Base-by-base conservation (phyloP, 2,888 invertebrate species). In the Chouioia cunea region DNA sequence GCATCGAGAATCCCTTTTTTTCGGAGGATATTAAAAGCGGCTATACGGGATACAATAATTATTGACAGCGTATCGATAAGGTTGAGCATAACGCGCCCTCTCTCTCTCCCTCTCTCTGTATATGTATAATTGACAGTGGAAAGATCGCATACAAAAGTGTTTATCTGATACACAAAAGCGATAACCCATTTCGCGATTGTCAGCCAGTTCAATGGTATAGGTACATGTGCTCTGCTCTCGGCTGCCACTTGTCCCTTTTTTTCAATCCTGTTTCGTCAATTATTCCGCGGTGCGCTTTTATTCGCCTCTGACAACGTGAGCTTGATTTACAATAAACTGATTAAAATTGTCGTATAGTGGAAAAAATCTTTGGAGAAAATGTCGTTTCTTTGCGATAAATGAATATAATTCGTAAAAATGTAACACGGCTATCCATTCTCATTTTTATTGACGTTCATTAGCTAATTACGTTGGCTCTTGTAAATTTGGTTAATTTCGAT, bases 91-190 rank as follows among this genome's bases (percentile, higher is more conserved):
- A 36, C 36, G 36, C 36, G 36, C 6, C 10, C 36, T 1, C 10
- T 8, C 10, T 2, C 36, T 36, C 36, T 36, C 6, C 6, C 27
- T 27, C 27, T 27, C 27, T 27, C 27, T 27, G 3, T 6, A 2
- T 27, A 27, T 18, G 53, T 44, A 14, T 65, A 68, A 71, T 66
- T 67, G 64, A 71, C 64, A 64, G 59, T 56, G 46, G 62, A 63
- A 71, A 67, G 66, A 71, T 67, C 71, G 54, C 23, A 36, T 36
- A 36, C 36, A 69, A 57, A 62, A 50, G 47, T 48, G 47, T 59
- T 65, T 72, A 72, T 72, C 68, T 65, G 65, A 72, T 72, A 52
- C 50, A 67, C 46, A 71, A 27, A 56, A 18, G 46, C 63, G 63
- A 65, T 65, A 70, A 70, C 65, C 60, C 56, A 65, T 70, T 65